phyloP scores from a whole-genome alignment of 2,797 vertebrate genomes.

The Bradypodion ventrale region DNA sequence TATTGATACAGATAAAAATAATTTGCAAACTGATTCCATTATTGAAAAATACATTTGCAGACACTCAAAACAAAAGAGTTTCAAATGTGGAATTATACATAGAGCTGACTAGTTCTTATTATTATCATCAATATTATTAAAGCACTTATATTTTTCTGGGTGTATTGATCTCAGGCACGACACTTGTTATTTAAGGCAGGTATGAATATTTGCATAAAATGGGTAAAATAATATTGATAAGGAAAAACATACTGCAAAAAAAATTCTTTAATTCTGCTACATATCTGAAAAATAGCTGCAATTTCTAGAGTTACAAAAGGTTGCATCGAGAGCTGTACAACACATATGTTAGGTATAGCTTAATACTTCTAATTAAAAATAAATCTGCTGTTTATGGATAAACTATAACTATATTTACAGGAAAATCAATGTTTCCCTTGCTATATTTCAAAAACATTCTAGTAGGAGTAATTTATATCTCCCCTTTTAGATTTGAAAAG shows the following conservation, averaged over 20 bases:
- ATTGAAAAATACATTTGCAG: slow-evolving; percentile 29
- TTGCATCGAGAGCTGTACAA: background rate
- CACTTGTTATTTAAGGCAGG: slow-evolving; percentile 4
- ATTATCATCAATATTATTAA: background rate
- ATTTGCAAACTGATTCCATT: slow-evolving; percentile 19
- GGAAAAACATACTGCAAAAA: slow-evolving; percentile 2
- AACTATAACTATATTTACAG: background rate
- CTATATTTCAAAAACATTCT: slow-evolving; percentile 5
- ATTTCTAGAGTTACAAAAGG: background rate
- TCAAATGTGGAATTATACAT: slow-evolving; percentile 15
- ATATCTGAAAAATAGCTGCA: background rate
- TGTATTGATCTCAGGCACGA: background rate
- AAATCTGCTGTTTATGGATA: slow-evolving; percentile 3
- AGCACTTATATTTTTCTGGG: background rate
- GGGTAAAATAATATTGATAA: background rate
- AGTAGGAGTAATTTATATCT: background rate
- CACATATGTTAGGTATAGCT: background rate
- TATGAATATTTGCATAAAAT: background rate
- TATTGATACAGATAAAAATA: slow-evolving; percentile 31
- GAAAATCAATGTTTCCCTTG: background rate
- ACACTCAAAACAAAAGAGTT: slow-evolving; percentile 30
- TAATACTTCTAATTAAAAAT: slow-evolving; percentile 20
- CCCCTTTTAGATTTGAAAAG: background rate
- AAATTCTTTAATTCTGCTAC: background rate
- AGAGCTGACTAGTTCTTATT: background rate